A percentile compares a stretch with the other conserved stretches of the same genome.
Evolutionary conservation across 1,140 invertebrate species (phyloP).

Genomic region (Drosophila sp.): DNA sequence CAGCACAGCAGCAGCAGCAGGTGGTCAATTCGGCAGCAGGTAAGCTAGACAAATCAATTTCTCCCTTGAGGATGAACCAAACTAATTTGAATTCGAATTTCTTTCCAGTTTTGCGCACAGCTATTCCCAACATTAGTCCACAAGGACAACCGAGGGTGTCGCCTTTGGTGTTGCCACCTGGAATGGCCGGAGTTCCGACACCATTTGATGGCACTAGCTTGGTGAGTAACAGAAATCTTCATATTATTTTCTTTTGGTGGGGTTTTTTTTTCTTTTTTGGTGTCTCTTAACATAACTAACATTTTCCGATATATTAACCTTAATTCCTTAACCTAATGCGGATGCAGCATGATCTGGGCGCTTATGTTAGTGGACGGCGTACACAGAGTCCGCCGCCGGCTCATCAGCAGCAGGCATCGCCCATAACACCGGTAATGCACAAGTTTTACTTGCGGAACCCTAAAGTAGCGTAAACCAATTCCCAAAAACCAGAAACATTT

Average conservation of each 20-base stretch:
- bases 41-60: conserved; percentile 27
- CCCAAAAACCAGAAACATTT: neutral
- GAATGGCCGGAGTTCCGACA: conserved; percentile 84
- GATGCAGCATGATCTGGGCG: conserved; percentile 84
- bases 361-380: conserved; percentile 77
- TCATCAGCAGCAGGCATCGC: conserved; percentile 90
- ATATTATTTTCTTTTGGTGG: neutral
- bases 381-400: conserved; percentile 90
- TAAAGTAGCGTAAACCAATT: conserved; percentile 66
- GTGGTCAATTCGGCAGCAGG: conserved; percentile 47
- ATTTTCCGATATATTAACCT: conserved; percentile 16
- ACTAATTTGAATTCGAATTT: conserved; percentile 24
- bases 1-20: conserved; percentile 64
- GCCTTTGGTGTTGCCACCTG: conserved; percentile 84
- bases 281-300: conserved; percentile 29
- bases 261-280: neutral
- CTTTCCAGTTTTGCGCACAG: conserved; percentile 83
- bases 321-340: conserved; percentile 37
- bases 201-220: conserved; percentile 86
- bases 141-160: conserved; percentile 85
- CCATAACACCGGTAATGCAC: conserved; percentile 88
- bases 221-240: conserved; percentile 85
- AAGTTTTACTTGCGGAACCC: conserved; percentile 74
- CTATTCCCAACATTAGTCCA: conserved; percentile 85
- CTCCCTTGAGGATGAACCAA: neutral